Percentiles rank a stretch among this genome's conserved stretches.
These are phyloP conservation scores for Theonella swinhoei DNA, from an alignment of 37 sponge, comb jelly and placozoan genomes.

Conservation along the genomic window DNA sequence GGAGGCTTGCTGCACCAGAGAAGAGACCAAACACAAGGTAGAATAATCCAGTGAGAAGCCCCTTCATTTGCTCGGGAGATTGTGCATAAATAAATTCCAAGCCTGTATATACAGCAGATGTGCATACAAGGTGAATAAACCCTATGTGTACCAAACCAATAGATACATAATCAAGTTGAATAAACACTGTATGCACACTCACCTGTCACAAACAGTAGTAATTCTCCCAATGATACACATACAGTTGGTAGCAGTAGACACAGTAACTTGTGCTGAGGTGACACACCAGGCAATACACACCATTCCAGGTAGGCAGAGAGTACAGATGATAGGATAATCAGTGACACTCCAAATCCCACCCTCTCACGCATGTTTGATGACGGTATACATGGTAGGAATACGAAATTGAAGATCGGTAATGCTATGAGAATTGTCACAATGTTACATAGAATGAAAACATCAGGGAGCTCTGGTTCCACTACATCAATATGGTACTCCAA, in stretches of 20 bases:
- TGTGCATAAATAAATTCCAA: constrained; percentile 44
- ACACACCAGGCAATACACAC: neutral
- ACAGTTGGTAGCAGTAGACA: constrained; percentile 29
- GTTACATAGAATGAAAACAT: neutral
- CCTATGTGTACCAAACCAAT: no score
- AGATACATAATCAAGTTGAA: no score
- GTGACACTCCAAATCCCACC: neutral
- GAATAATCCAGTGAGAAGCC: constrained; percentile 34
- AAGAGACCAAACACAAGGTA: constrained; percentile 18
- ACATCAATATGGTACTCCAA: neutral
- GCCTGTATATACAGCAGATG: neutral
- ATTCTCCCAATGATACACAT: constrained; percentile 11
- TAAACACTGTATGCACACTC: no score
- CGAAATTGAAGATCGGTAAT: neutral
- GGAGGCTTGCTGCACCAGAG: neutral
- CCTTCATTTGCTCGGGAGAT: constrained; percentile 32
- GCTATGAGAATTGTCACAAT: neutral
- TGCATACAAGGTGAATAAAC: neutral
- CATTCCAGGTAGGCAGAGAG: neutral
- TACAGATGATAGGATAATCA: neutral
- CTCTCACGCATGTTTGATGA: neutral
- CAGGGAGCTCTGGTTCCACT: neutral
- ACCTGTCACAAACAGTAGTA: constrained; percentile 23
- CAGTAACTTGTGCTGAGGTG: neutral
- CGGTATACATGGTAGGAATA: neutral